Conservation (phyloP, 2,888 invertebrate genomes). For the Campoletis raptor region DNA sequence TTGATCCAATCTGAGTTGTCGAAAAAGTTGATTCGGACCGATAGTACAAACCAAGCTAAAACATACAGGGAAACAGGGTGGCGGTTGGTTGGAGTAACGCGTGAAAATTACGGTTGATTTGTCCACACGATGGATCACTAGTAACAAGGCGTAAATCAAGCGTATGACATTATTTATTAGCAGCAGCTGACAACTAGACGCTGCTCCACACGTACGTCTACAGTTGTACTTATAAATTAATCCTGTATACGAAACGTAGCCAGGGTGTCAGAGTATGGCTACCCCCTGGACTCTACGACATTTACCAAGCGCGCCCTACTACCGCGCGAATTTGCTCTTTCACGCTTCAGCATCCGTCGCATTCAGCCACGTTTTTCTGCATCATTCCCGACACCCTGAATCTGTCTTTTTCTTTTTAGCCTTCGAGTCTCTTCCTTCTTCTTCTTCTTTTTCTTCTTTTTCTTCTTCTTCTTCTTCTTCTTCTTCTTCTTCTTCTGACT, state of each 20-base stretch:
- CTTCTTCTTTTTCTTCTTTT: background rate
- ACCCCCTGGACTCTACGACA: slow-evolving; percentile 42
- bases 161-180: slow-evolving; percentile 82
- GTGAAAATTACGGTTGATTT: slow-evolving; percentile 82
- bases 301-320: slow-evolving; percentile 43
- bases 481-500: slow-evolving; percentile 18
- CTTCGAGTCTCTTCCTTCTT: background rate
- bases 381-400: slow-evolving; percentile 60
- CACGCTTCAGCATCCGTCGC: slow-evolving; percentile 74
- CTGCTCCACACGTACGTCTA: slow-evolving; percentile 52
- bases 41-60: background rate
- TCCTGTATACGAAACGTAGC: slow-evolving; percentile 35
- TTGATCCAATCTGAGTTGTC: background rate
- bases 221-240: slow-evolving; percentile 60
- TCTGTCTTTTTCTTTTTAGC: slow-evolving; percentile 13
- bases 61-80: slow-evolving; percentile 38
- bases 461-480: background rate
- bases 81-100: slow-evolving; percentile 61
- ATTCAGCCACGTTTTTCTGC: slow-evolving; percentile 74
- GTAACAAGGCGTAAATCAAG: slow-evolving; percentile 81
- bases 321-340: slow-evolving; percentile 46
- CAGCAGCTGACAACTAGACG: slow-evolving; percentile 82
- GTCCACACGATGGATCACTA: slow-evolving; percentile 78
- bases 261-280: slow-evolving; percentile 42
- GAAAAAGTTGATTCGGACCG: slow-evolving; percentile 13